phyloP scores from a whole-genome alignment of 2,888 invertebrate genomes.

The Apodemia duryi region DNA sequence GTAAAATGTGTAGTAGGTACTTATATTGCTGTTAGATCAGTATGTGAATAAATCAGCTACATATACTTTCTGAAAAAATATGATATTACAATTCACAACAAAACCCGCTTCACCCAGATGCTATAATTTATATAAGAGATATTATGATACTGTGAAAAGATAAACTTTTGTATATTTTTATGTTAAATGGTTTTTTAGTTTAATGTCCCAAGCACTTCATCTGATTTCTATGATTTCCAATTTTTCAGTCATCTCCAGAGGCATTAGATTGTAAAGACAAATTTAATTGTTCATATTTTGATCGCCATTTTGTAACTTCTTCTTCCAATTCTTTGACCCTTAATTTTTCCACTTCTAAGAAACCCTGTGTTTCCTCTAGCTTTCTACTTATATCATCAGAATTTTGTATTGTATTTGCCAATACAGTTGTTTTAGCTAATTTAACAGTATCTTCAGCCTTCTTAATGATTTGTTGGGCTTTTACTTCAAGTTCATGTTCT shows the following conservation, averaged over 20 bases:
- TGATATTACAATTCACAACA: no score
- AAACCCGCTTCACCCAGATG: no score
- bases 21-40: no score
- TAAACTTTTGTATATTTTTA: no score
- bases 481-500: constrained; percentile 80
- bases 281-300: constrained; percentile 46
- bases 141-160: no score
- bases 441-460: constrained; percentile 83
- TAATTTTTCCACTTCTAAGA: constrained; percentile 43
- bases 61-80: no score
- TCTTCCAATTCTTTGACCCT: constrained; percentile 43
- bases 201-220: neutral
- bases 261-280: neutral
- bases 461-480: constrained; percentile 82
- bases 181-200: neutral
- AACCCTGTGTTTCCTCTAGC: constrained; percentile 39
- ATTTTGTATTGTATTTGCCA: constrained; percentile 41
- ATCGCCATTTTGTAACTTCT: constrained; percentile 48
- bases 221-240: neutral
- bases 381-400: constrained; percentile 35
- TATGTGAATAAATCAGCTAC: no score
- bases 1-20: no score
- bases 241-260: neutral
- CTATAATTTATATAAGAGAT: no score
- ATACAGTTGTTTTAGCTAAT: constrained; percentile 52